phyloP scores from a whole-genome alignment of 2,888 invertebrate genomes.

The Rhimphoctona megacephalus region DNA sequence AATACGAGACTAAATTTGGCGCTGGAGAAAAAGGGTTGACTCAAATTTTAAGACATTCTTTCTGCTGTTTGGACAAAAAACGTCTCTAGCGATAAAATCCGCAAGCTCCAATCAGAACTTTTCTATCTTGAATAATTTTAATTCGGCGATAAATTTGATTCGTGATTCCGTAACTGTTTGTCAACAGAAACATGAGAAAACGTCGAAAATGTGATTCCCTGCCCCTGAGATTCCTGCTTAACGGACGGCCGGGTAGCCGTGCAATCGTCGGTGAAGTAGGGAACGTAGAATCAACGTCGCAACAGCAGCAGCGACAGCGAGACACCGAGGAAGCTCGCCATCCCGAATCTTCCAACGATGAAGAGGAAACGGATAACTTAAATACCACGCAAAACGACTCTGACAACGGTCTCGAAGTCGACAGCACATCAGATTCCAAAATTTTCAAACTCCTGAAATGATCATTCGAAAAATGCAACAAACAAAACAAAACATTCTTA shows the following conservation, averaged over 20 bases:
- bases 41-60: background rate
- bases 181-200: constrained; percentile 62
- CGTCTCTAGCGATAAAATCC: background rate
- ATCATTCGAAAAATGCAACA: constrained; percentile 1
- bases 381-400: constrained; percentile 70
- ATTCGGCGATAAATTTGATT: background rate
- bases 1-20: background rate
- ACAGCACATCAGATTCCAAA: constrained; percentile 34
- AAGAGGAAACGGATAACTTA: constrained; percentile 75
- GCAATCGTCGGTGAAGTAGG: constrained; percentile 73
- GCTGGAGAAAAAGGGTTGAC: background rate
- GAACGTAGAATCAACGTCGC: constrained; percentile 59
- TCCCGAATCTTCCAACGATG: constrained; percentile 69
- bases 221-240: constrained; percentile 81
- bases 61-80: background rate
- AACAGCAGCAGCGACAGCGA: constrained; percentile 68
- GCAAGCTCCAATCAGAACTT: background rate
- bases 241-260: constrained; percentile 81
- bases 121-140: background rate
- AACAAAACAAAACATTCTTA: constrained; percentile 52
- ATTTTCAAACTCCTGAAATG: constrained; percentile 36
- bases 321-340: constrained; percentile 68
- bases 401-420: constrained; percentile 64
- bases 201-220: constrained; percentile 75
- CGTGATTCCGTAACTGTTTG: background rate